Evolutionary conservation across 2,888 invertebrate genomes (phyloP), one percentile per base, ranked within the genome.

Genomic region (Glaucopsyche alexis): DNA sequence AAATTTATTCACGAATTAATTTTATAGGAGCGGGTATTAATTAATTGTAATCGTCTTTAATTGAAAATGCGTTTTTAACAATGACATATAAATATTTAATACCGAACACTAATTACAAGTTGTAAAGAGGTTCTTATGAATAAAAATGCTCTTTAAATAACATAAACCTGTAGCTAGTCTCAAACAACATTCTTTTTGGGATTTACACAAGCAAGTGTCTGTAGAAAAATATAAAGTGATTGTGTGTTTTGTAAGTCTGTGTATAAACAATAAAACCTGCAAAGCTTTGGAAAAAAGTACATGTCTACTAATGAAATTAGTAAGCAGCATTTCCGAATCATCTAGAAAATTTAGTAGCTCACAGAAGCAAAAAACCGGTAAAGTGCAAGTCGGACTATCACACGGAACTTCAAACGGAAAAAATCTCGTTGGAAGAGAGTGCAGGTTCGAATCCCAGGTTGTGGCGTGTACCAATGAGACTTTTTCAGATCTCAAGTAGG

Each of bases 81-180:
- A 67, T 45, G 42, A 67, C 67, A 60, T 66, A 66, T 67, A 67
- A 67, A 67, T 45, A 67, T 67, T 67, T 67, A 42, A 67, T 45
- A 42, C 16, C 2, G 16, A 42, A 19, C n/a, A 19, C 67, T 45
- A 67, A 67, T 45, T 67, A 19, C 6, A 1, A 19, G 16, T 67
- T 67, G 67, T 67, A 38, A 60, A 14, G 29, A 60, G 7, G 29
- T 38, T 60, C 60, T 60, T 60, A 60, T 60, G 55, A 55, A 55
- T 55, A 55, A 55, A 55, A 29, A 55, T 55, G 19, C 55, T 11
- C 55, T 55, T 55, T 29, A 55, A 55, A 55, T 55, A 19, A 9
- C 52, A 50, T 7, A 52, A 52, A 11, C 19, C 19, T 19, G 16
- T 55, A 55, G 11, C n/a, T 19, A 19, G 55, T 19, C 55, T 55